Evolutionary conservation across 2,888 invertebrate species (phyloP).

Genomic region (Xylophagus ater): DNA sequence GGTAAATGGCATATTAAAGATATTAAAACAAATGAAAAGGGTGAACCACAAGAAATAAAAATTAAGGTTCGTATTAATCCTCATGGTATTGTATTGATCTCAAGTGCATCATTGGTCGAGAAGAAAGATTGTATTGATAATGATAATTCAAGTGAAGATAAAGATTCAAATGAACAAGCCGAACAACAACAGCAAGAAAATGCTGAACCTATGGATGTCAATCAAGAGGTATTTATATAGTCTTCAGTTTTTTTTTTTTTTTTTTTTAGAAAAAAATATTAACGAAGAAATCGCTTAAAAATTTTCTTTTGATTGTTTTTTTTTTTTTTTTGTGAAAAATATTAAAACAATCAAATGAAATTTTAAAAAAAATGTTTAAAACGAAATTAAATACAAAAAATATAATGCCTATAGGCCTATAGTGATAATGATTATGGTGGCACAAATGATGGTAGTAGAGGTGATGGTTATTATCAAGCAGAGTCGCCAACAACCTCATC

Average conservation of each 20-base stretch:
- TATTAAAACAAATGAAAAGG: conserved; percentile 74
- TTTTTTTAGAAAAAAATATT: conserved; percentile 1
- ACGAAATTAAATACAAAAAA: conserved; percentile 8
- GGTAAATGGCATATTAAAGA: conserved; percentile 75
- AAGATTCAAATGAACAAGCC: conserved; percentile 33
- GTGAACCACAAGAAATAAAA: conserved; percentile 90
- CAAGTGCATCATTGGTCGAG: conserved; percentile 74
- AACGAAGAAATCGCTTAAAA: conserved; percentile 3
- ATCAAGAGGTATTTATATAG: conserved; percentile 40
- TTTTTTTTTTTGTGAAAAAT: conserved; percentile 11
- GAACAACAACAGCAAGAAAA: conserved; percentile 29
- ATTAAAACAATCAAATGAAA: background rate
- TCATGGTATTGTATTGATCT: conserved; percentile 82
- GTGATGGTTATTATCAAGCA: conserved; percentile 18
- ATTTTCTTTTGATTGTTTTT: conserved; percentile 10
- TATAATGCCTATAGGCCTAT: conserved; percentile 9
- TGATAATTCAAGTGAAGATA: conserved; percentile 25
- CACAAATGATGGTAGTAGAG: conserved; percentile 8
- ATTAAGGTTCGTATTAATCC: conserved; percentile 90
- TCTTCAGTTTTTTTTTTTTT: conserved; percentile 1
- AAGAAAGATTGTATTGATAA: conserved; percentile 50
- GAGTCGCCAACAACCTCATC: conserved; percentile 39
- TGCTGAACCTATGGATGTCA: conserved; percentile 41
- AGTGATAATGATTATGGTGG: conserved; percentile 16
- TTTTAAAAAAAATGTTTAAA: conserved; percentile 3